These are phyloP conservation scores for Argyrosomus regius DNA, from an alignment of 2,797 vertebrate species.

Conservation along the genomic window DNA sequence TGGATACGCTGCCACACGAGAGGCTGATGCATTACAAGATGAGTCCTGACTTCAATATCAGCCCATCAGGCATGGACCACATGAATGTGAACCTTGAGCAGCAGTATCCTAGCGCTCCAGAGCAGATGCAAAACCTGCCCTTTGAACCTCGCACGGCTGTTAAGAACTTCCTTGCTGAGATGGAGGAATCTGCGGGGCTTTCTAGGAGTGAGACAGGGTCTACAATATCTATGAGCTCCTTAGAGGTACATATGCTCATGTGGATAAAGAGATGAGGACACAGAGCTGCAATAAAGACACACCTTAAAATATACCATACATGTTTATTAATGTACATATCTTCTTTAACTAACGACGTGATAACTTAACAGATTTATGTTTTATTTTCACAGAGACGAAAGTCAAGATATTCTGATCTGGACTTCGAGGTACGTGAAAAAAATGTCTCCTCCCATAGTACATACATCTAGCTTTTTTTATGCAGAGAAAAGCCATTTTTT, in stretches of 20 bases:
- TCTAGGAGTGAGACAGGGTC: conserved; percentile 98
- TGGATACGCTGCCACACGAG: conserved; percentile 96
- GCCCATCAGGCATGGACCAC: conserved; percentile 95
- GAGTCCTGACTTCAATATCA: conserved; percentile 94
- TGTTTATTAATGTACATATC: neutral
- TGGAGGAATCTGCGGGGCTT: conserved; percentile 95
- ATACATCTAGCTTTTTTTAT: conserved; percentile 73
- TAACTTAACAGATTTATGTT: conserved; percentile 41
- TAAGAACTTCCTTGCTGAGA: conserved; percentile 99
- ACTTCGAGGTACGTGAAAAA: conserved; percentile 97
- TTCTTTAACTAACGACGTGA: neutral
- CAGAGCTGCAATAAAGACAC: conserved; percentile 25
- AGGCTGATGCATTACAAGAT: conserved; percentile 99
- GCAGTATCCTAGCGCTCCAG: conserved; percentile 86
- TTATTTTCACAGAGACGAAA: conserved; percentile 95
- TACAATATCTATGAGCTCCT: conserved; percentile 98
- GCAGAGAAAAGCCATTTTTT: conserved; percentile 75
- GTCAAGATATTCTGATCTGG: conserved; percentile 98
- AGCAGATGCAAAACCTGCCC: conserved; percentile 97
- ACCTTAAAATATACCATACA: neutral
- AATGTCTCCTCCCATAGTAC: conserved; percentile 40
- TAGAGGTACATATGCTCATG: conserved; percentile 90
- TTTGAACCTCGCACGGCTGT: conserved; percentile 98
- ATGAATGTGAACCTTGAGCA: conserved; percentile 97
- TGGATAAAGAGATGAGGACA: conserved; percentile 26